A percentile compares a stretch with the other conserved stretches of the same genome.
These are phyloP conservation scores for Penaeus vannamei DNA, from an alignment of 1,140 invertebrate genomes.

Conservation along the genomic window DNA sequence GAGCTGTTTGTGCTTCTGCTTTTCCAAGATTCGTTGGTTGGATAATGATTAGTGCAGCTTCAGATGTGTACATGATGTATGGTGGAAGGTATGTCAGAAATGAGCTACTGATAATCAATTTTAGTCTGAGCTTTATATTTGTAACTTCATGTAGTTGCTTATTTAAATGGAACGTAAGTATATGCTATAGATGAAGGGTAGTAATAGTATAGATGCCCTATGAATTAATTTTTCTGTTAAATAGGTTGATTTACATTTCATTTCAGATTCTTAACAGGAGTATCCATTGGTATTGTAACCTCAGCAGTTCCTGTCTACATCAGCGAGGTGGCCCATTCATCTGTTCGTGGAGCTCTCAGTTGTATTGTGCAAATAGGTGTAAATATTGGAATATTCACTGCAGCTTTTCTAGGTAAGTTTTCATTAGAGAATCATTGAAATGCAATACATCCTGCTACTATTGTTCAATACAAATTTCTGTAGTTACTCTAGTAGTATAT, in stretches of 20 bases:
- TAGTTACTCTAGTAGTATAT: not conserved
- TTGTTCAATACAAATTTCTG: too few relatives aligned
- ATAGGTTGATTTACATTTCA: not conserved
- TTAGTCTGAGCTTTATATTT: not conserved
- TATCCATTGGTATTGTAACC: constrained; percentile 52
- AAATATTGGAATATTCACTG: constrained; percentile 58
- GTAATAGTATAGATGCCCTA: too few relatives aligned
- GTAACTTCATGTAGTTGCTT: too few relatives aligned
- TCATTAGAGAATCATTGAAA: not conserved
- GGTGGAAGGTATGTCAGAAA: constrained; percentile 42
- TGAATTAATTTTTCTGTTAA: too few relatives aligned
- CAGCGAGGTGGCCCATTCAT: constrained; percentile 56
- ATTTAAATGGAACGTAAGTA: too few relatives aligned
- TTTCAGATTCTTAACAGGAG: constrained; percentile 55
- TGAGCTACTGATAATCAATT: not conserved
- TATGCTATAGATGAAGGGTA: too few relatives aligned
- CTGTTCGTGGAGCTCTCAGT: constrained; percentile 51
- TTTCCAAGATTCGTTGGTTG: constrained; percentile 51
- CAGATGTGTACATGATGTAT: constrained; percentile 59
- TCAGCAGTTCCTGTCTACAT: constrained; percentile 58
- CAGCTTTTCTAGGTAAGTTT: constrained; percentile 50
- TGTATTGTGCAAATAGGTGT: constrained; percentile 59
- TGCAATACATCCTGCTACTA: too few relatives aligned
- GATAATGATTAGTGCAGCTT: constrained; percentile 54
- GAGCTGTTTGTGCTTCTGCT: constrained; percentile 45